These are phyloP conservation scores for Actinia equina DNA, from an alignment of 64 coral and sea anemone genomes.

Conservation along the genomic window DNA sequence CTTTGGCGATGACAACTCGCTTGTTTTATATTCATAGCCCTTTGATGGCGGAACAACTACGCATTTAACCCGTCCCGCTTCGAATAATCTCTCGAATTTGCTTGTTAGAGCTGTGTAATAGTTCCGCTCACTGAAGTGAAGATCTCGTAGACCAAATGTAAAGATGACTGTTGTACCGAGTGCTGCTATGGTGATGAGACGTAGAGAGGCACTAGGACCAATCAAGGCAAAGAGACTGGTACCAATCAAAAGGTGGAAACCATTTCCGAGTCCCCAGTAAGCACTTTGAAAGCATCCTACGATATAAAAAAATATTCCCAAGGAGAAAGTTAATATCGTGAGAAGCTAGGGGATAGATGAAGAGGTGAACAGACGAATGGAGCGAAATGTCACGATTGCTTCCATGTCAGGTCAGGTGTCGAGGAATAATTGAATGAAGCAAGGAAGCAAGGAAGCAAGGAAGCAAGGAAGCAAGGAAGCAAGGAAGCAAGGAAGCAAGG, in stretches of 20 bases:
- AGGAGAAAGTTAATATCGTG: background rate
- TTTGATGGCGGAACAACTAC: constrained; percentile 2
- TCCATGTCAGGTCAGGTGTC: background rate
- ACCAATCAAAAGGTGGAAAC: constrained; percentile 38
- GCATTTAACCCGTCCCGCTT: background rate
- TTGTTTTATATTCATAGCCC: background rate
- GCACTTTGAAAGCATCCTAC: constrained; percentile 59
- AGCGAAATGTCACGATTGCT: no score
- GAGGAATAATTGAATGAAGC: background rate
- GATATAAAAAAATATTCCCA: background rate
- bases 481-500: no score
- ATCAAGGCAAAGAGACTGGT: constrained; percentile 17
- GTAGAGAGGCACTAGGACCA: constrained; percentile 43
- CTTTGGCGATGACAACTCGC: background rate
- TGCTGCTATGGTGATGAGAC: constrained; percentile 37
- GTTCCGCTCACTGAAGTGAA: constrained; percentile 44
- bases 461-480: background rate
- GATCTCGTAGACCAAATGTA: constrained; percentile 36
- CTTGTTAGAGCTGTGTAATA: constrained; percentile 33
- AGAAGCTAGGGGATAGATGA: no score
- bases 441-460: background rate
- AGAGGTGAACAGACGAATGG: no score
- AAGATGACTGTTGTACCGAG: constrained; percentile 30
- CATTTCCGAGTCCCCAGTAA: constrained; percentile 54
- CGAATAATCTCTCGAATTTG: background rate